Conservation (phyloP, 2,797 vertebrate genomes). For the Dipus sagitta region DNA sequence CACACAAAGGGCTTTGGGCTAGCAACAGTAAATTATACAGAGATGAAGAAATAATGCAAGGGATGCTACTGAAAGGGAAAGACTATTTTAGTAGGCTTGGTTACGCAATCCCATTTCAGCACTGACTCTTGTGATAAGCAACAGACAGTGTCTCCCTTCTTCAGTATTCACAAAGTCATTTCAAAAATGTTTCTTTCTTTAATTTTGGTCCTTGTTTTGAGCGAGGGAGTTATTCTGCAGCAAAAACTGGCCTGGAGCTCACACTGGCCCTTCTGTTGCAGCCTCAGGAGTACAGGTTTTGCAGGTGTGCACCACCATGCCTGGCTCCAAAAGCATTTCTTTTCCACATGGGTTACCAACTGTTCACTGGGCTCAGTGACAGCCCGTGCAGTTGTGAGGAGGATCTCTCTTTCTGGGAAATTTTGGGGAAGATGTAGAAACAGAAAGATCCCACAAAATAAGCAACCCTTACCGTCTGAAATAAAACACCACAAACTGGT, state of each 20-base stretch:
- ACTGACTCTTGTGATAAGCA: background rate
- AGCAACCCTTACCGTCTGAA: background rate
- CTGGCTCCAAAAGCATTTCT: background rate
- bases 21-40: background rate
- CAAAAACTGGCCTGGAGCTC: background rate
- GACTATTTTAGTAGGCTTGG: background rate
- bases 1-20: background rate
- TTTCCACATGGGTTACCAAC: background rate
- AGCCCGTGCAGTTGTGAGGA: background rate
- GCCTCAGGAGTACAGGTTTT: background rate
- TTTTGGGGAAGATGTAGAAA: background rate
- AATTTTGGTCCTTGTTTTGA: background rate
- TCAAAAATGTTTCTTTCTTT: background rate
- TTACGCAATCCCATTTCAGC: background rate
- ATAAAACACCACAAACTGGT: no score
- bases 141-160: no score
- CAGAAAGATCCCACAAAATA: background rate
- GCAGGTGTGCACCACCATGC: no score
- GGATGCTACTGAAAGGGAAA: background rate
- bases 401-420: background rate
- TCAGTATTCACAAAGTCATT: background rate
- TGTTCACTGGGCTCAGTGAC: accelerated
- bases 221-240: background rate
- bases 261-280: background rate
- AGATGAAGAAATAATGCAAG: background rate